Evolutionary conservation across 1,140 invertebrate species (phyloP).

Genomic region (Drosophila prosaltans): DNA sequence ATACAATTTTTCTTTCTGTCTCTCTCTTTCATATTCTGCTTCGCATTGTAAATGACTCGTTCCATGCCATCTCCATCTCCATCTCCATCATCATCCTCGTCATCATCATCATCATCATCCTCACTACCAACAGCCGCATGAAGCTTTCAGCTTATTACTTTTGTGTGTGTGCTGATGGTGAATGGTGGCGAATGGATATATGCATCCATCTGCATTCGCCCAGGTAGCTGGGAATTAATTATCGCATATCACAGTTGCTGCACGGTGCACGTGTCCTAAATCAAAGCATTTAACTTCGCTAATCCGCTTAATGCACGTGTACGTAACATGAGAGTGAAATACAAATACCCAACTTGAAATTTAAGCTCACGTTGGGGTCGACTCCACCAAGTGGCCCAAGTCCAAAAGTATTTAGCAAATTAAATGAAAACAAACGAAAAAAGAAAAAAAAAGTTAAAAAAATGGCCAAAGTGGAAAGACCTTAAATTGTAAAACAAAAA

Average conservation of each 20-base stretch:
- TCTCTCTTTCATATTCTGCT: slow-evolving; percentile 4
- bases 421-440: slow-evolving; percentile 63
- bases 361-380: slow-evolving; percentile 10
- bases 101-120: slow-evolving; percentile 45
- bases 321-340: slow-evolving; percentile 16
- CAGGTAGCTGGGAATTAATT: slow-evolving; percentile 69
- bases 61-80: slow-evolving; percentile 62
- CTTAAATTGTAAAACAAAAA: slow-evolving; percentile 30
- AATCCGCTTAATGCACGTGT: slow-evolving; percentile 71
- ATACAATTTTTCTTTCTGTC: slow-evolving; percentile 48
- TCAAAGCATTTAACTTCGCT: slow-evolving; percentile 75
- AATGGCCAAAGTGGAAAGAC: slow-evolving; percentile 40
- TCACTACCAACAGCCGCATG: not conserved
- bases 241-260: slow-evolving; percentile 64
- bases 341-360: slow-evolving; percentile 7
- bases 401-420: slow-evolving; percentile 69
- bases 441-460: slow-evolving; percentile 17
- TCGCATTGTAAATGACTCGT: slow-evolving; percentile 57
- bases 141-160: slow-evolving; percentile 78
- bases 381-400: not conserved
- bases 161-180: slow-evolving; percentile 30
- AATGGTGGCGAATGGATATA: slow-evolving; percentile 24
- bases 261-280: slow-evolving; percentile 70
- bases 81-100: slow-evolving; percentile 28
- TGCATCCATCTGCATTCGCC: slow-evolving; percentile 24